Evolutionary conservation across 2,797 vertebrate genomes (phyloP), one percentile per base, ranked within the genome.

Genomic region (Psittacula derbiana): DNA sequence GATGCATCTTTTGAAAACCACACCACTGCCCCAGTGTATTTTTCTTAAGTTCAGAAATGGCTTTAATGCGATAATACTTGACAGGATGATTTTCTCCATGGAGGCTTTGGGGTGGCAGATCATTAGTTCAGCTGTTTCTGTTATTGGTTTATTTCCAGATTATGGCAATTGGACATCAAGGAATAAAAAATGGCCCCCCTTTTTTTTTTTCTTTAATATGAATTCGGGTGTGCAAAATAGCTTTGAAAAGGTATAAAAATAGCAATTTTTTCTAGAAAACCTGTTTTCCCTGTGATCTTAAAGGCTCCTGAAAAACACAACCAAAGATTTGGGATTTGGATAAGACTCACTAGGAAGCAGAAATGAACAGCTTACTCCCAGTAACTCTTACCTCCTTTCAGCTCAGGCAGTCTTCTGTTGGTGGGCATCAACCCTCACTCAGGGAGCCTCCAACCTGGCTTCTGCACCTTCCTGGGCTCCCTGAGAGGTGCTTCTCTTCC

Each of bases 101-200:
- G 85, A 55, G 84, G 60, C 49, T 72, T 69, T 52, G 55, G 36
- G 53, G 73, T 58, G 80, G 40, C 80, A 88, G 75, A 80, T 52
- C 83, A 67, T 87, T 80, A 84, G 64, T 84, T 90, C 65, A 64
- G 70, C 43, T 90, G 12, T 41, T 90, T 84, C 65, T 58, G 90
- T 88, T 69, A 88, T 64, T 84, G 44, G 58, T 84, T 92, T 81
- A 90, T 83, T 87, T 90, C 86, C 64, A 84, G 53, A 66, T 75
- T 73, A 64, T 6, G 47, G 43, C 50, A 81, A 89, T 75, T 75
- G 86, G n/a, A 31, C 46, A 73, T 55, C 55, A 76, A 86, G 83
- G 38, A 78, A 75, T 46, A 83, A 64, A 53, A 78, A 81, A 58
- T 40, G 4, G 12, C 19, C 7, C 15, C 21, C 52, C 25, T 17